phyloP scores from a whole-genome alignment of 2,797 vertebrate genomes.

The Mus minutoides region DNA sequence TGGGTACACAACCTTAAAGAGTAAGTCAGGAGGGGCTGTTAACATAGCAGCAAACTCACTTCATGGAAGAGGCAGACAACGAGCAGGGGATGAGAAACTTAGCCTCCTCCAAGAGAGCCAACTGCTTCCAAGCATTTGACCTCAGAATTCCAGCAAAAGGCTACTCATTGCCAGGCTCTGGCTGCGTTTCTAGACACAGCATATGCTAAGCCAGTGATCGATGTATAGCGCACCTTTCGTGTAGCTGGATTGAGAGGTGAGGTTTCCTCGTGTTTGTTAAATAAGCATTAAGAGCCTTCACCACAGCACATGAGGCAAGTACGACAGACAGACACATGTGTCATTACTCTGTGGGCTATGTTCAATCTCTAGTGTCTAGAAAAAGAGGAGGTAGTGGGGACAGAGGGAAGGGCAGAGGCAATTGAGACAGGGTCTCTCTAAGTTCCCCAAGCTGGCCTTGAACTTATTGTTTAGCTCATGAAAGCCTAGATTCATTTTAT shows the following conservation, averaged over 20 bases:
- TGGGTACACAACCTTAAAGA: neutral
- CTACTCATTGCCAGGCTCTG: neutral
- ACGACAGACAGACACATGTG: fast-evolving
- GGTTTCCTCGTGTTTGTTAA: neutral
- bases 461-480: neutral
- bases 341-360: neutral
- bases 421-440: neutral
- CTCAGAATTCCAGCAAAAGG: neutral
- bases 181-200: neutral
- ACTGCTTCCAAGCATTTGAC: neutral
- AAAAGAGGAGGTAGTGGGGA: neutral
- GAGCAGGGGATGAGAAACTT: neutral
- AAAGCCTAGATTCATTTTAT: neutral
- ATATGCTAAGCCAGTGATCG: neutral
- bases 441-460: neutral
- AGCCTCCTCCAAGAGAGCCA: neutral
- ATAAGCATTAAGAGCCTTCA: neutral
- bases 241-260: neutral
- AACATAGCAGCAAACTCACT: neutral
- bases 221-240: neutral
- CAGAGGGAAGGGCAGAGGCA: too few relatives aligned
- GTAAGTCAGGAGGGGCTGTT: neutral
- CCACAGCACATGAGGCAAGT: neutral
- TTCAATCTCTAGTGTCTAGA: neutral
- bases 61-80: neutral